Evolutionary conservation across 2,888 invertebrate genomes (phyloP).

Genomic region (Ormia ochracea): DNA sequence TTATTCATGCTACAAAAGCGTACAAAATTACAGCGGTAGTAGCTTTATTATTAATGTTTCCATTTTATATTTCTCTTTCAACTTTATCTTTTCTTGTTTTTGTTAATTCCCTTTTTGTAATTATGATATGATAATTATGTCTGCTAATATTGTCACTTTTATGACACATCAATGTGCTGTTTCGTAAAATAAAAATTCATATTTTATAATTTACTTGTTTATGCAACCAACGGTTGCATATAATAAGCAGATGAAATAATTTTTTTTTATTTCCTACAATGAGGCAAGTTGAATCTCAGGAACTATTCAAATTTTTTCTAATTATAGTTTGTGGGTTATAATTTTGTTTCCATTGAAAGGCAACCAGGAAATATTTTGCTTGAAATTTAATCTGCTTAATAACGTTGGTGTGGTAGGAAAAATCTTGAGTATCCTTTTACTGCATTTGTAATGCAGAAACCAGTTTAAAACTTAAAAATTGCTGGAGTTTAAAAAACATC

Average conservation of each 20-base stretch:
- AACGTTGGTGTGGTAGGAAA: constrained; percentile 8
- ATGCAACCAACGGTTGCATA: constrained; percentile 20
- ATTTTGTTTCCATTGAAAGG: constrained; percentile 26
- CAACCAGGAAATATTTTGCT: constrained; percentile 48
- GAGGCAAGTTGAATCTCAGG: constrained; percentile 12
- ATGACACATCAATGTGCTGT: constrained; percentile 52
- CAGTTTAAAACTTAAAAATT: neutral
- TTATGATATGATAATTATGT: constrained; percentile 59
- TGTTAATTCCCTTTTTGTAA: constrained; percentile 52
- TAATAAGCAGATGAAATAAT: constrained; percentile 32
- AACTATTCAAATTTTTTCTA: constrained; percentile 43
- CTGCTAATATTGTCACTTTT: constrained; percentile 61
- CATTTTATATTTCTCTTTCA: constrained; percentile 14
- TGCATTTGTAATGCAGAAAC: neutral
- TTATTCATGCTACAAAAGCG: neutral
- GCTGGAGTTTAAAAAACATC: neutral
- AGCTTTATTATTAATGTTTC: constrained; percentile 47
- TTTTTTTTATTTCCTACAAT: constrained; percentile 4
- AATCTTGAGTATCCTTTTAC: neutral
- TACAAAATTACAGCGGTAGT: constrained; percentile 20
- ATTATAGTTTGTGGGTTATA: constrained; percentile 26
- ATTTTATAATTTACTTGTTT: neutral
- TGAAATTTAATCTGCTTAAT: constrained; percentile 43
- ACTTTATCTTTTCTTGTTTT: constrained; percentile 35
- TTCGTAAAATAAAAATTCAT: constrained; percentile 4